phyloP scores from a whole-genome alignment of 2,113 vertebrate species.

The Corydoras maculifer region DNA sequence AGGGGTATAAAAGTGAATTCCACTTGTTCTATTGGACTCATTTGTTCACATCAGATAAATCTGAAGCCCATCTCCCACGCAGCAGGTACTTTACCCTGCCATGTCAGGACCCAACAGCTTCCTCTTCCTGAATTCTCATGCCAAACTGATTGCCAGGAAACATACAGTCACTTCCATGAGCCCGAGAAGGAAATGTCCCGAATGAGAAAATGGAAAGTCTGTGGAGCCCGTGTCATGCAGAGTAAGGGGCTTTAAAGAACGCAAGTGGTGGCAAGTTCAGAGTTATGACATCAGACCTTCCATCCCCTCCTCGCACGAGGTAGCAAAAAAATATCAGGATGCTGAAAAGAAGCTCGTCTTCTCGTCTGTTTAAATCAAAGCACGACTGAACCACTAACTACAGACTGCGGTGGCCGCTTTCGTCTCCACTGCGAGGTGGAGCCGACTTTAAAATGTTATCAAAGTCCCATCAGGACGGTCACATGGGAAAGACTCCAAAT shows the following conservation, averaged over 20 bases:
- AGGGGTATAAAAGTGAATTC: too few species aligned
- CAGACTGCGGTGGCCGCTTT: constrained; percentile 29
- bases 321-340: constrained; percentile 23
- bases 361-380: constrained; percentile 44
- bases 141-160: constrained; percentile 28
- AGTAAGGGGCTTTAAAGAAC: not conserved
- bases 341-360: constrained; percentile 19
- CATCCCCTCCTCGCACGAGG: constrained; percentile 11
- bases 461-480: not conserved
- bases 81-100: constrained; percentile 3
- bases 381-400: constrained; percentile 50
- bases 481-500: too few species aligned
- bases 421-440: constrained; percentile 18
- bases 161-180: constrained; percentile 38
- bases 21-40: too few species aligned
- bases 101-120: constrained; percentile 6
- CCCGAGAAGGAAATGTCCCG: constrained; percentile 54
- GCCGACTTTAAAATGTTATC: constrained; percentile 13
- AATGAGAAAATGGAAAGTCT: constrained; percentile 56
- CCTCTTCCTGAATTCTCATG: constrained; percentile 12
- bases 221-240: constrained; percentile 37
- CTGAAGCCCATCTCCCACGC: too few species aligned
- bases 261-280: constrained; percentile 21
- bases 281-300: constrained; percentile 3
- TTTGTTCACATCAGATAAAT: too few species aligned